Evolutionary conservation across 1,140 invertebrate genomes (phyloP).

Genomic region (Brachionus paranguensis): DNA sequence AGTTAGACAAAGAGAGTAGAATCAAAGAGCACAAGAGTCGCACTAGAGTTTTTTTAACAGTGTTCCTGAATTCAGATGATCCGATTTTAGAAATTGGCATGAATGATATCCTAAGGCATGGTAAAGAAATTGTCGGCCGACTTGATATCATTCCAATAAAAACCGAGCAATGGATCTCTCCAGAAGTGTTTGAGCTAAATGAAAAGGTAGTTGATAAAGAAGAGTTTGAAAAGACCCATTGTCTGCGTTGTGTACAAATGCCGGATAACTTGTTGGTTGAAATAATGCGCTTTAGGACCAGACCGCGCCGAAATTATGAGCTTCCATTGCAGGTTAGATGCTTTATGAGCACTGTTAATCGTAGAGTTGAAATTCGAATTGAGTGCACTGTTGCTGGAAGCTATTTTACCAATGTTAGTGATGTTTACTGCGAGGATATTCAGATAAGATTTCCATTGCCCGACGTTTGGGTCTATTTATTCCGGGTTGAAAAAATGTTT

Average conservation of each 20-base stretch:
- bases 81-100: slow-evolving; percentile 91
- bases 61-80: slow-evolving; percentile 67
- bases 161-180: slow-evolving; percentile 80
- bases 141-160: slow-evolving; percentile 98
- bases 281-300: slow-evolving; percentile 87
- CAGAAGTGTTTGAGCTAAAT: slow-evolving; percentile 90
- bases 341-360: slow-evolving; percentile 48
- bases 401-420: slow-evolving; percentile 10
- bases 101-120: slow-evolving; percentile 90
- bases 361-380: slow-evolving; percentile 69
- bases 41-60: slow-evolving; percentile 86
- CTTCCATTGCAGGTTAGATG: slow-evolving; percentile 80
- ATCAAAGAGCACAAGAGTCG: slow-evolving; percentile 86
- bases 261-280: slow-evolving; percentile 79
- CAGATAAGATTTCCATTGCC: slow-evolving; percentile 93
- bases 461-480: slow-evolving; percentile 96
- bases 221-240: slow-evolving; percentile 80
- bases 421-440: slow-evolving; percentile 80
- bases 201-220: slow-evolving; percentile 76
- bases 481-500: slow-evolving; percentile 95
- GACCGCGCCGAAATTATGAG: slow-evolving; percentile 91
- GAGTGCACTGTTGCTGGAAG: slow-evolving; percentile 27
- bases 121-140: slow-evolving; percentile 94
- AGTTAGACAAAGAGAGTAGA: slow-evolving; percentile 69
- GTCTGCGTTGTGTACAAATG: slow-evolving; percentile 92